Evolutionary conservation across 2,888 invertebrate genomes (phyloP), one percentile per base, ranked within the genome.

Genomic region (Nezara viridula): DNA sequence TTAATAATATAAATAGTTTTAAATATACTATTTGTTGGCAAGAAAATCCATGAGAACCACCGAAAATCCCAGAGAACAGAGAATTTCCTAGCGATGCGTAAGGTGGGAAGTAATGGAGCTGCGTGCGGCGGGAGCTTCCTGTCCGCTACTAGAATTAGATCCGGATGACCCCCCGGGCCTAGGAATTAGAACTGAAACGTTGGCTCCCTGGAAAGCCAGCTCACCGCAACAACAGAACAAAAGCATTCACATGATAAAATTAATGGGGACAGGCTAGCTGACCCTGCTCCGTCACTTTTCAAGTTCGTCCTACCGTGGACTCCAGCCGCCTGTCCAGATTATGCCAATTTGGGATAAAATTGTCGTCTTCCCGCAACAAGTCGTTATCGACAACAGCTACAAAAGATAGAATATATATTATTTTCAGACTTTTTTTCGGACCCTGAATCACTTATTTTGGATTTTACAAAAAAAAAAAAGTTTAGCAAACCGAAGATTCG

Each of bases 181-280:
- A 55, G 52, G 55, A 86, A 86, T 86, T 86, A 86, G 52, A 24
- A 52, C 52, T 55, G 55, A 86, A 86, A 60, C 86, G 86, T 55
- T 55, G 86, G 24, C 50, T 86, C 86, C 49, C 86, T 86, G 86
- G 86, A 86, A 86, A 86, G 55, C 12, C 86, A 50, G 86, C 86
- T 55, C 86, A 86, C 86, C 86, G 86, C 86, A 55, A 86, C 86
- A 86, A 86, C 19, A 44, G 86, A 86, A 86, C 86, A 86, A 86
- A 86, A 86, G 86, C 86, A 86, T 86, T 86, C 86, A 52, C 86
- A 86, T 86, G 86, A 86, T 55, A 55, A 55, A 86, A 86, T 86
- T 86, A 86, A 86, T 55, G 86, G 86, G 86, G 52, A 50, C 86
- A 40, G 55, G 55, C 50, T 50, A 52, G 86, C 19, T 86, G 86